Conservation (phyloP, 1,140 invertebrate species). For the Drosophila rufa region DNA sequence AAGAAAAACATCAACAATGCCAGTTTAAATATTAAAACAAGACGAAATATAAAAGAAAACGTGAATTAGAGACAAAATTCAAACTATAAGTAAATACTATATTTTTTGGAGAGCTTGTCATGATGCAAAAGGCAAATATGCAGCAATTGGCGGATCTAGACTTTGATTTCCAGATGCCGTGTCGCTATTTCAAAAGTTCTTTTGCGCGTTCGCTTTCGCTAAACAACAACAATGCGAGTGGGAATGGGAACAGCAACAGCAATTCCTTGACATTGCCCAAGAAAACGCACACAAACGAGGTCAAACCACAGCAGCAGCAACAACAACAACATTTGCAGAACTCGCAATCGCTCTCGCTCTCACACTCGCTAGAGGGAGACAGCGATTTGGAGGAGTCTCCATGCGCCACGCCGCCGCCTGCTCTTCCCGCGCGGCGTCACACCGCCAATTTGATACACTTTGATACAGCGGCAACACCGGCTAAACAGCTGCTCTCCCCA, state of each 20-base stretch:
- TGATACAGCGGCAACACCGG: constrained; percentile 23
- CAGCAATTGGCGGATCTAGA: constrained; percentile 59
- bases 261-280: constrained; percentile 67
- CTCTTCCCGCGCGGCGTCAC: constrained; percentile 70
- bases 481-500: constrained; percentile 57
- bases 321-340: constrained; percentile 34
- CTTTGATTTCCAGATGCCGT: constrained; percentile 84
- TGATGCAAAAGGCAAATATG: constrained; percentile 45
- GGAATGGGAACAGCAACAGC: constrained; percentile 50
- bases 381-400: constrained; percentile 35
- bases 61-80: not conserved
- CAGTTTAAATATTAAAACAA: constrained; percentile 52
- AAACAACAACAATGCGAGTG: constrained; percentile 59
- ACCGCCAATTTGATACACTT: constrained; percentile 68
- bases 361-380: constrained; percentile 24
- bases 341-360: constrained; percentile 14
- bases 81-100: constrained; percentile 21
- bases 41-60: constrained; percentile 13
- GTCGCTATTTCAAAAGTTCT: constrained; percentile 84
- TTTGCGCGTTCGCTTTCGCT: constrained; percentile 84
- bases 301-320: constrained; percentile 46
- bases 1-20: constrained; percentile 58
- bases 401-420: constrained; percentile 65
- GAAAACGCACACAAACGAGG: constrained; percentile 63
- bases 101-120: not conserved